Percentiles rank a stretch among this genome's conserved stretches.
Conservation (phyloP, 2,888 invertebrate species). For the Cerastoderma edule region DNA sequence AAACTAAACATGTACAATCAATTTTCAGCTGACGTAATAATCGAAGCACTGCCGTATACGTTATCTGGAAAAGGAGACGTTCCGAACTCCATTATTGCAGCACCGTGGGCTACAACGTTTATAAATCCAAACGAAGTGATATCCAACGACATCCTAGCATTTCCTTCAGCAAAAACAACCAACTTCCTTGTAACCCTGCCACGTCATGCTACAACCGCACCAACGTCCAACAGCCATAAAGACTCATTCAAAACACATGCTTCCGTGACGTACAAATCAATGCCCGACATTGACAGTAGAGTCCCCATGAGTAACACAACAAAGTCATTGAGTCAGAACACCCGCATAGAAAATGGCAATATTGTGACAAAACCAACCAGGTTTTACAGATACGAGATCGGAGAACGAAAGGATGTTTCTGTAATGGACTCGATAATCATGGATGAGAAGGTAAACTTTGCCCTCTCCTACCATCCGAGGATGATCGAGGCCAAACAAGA, state of each 20-base stretch:
- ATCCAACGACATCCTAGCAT: conserved; percentile 9
- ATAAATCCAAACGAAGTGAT: background rate
- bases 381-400: background rate
- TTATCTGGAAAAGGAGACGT: conserved; percentile 10
- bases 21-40: conserved; percentile 30
- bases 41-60: conserved; percentile 26
- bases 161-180: conserved; percentile 24
- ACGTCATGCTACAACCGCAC: background rate
- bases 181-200: conserved; percentile 27
- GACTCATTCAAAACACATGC: conserved; percentile 3
- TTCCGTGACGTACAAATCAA: background rate
- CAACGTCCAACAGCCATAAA: background rate
- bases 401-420: conserved; percentile 5
- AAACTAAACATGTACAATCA: no score
- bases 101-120: conserved; percentile 29
- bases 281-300: background rate
- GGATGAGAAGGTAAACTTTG: conserved; percentile 28
- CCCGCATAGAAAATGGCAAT: background rate
- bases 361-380: background rate
- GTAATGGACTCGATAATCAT: conserved; percentile 24
- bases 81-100: conserved; percentile 13
- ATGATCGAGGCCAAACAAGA: conserved; percentile 27
- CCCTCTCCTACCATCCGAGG: conserved; percentile 20
- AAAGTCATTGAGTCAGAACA: background rate
- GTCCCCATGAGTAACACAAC: background rate